Percentiles rank a stretch among this genome's conserved stretches.
Evolutionary conservation across 2,113 vertebrate genomes (phyloP).

Genomic region (Engraulis encrasicolus): DNA sequence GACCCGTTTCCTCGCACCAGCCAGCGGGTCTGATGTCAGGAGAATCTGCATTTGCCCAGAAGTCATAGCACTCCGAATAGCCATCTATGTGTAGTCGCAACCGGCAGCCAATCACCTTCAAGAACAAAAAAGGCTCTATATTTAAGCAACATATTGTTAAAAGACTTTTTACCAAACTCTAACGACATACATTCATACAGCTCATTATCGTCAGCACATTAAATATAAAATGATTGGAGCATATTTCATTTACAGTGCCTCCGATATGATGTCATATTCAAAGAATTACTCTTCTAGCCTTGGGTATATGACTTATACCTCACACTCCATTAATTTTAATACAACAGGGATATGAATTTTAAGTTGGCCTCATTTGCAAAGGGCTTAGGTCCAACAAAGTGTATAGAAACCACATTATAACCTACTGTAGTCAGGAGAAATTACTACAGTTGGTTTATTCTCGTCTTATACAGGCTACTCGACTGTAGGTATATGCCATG

Average conservation of each 20-base stretch:
- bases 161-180: too few species aligned
- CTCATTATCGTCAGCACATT: background rate
- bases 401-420: background rate
- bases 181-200: background rate
- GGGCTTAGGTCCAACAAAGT: background rate
- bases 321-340: background rate
- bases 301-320: background rate
- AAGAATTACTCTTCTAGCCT: background rate
- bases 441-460: too few species aligned
- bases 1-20: constrained; percentile 71
- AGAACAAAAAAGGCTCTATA: constrained; percentile 7
- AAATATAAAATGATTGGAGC: background rate
- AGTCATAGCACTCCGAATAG: constrained; percentile 79
- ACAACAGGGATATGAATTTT: background rate
- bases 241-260: background rate
- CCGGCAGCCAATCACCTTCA: constrained; percentile 74
- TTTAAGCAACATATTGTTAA: too few species aligned
- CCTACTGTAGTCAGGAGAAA: background rate
- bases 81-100: constrained; percentile 77
- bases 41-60: constrained; percentile 78
- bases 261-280: background rate
- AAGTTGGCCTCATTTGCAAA: background rate
- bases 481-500: too few species aligned
- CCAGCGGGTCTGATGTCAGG: constrained; percentile 66
- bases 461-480: too few species aligned